Evolutionary conservation across 2,113 vertebrate species (phyloP).

Genomic region (Callospermophilus lateralis): DNA sequence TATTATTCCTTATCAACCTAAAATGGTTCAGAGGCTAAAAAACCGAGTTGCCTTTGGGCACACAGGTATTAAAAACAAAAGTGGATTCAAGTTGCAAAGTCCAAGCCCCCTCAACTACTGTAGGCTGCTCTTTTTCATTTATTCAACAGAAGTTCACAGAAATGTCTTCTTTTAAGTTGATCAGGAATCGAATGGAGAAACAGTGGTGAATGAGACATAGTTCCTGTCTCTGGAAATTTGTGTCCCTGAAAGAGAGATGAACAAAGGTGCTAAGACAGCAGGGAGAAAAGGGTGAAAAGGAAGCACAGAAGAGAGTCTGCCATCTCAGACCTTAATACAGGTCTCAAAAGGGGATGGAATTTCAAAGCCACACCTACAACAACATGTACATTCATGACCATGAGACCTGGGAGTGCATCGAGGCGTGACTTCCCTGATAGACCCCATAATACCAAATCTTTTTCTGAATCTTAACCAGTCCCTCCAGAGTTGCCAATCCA

Average conservation of each 20-base stretch:
- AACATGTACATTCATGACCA: not conserved
- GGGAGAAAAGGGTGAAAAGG: not conserved
- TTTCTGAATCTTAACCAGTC: not conserved
- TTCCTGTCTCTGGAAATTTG: not conserved
- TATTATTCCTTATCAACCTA: not conserved
- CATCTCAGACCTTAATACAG: not conserved
- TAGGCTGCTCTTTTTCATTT: not conserved
- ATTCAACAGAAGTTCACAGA: not conserved
- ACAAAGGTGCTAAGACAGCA: not conserved
- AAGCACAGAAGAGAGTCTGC: not conserved
- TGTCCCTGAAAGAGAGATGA: not conserved
- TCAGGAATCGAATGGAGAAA: not conserved
- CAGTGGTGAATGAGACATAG: not conserved
- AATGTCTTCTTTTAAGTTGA: not conserved
- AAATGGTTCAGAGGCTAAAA: not conserved
- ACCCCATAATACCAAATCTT: not conserved
- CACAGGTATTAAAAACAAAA: not conserved
- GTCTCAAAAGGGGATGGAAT: not conserved
- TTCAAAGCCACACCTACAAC: not conserved
- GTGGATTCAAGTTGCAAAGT: not conserved
- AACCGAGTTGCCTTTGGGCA: not conserved
- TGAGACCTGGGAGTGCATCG: not conserved
- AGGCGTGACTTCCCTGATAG: not conserved
- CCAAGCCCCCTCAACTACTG: not conserved
- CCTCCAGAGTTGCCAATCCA: not conserved